These are phyloP conservation scores for Acronicta leporina DNA, from an alignment of 2,888 invertebrate species.

Conservation along the genomic window DNA sequence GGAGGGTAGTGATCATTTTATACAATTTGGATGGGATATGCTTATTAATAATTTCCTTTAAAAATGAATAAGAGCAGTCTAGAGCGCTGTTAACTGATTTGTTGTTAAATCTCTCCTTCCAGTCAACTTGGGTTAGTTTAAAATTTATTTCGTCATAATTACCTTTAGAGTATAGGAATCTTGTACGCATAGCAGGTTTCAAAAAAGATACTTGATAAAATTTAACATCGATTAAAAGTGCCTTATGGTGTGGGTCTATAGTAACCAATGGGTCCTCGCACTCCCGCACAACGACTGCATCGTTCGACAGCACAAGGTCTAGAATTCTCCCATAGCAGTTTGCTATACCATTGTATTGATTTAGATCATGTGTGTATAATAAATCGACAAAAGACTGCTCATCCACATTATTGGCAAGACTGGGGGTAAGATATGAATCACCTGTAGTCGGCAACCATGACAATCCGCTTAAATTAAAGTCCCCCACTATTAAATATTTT, in stretches of 20 bases:
- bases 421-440: no score
- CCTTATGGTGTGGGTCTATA: neutral
- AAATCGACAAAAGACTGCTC: no score
- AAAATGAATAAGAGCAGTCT: neutral
- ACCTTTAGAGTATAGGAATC: neutral
- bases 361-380: no score
- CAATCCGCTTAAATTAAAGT: no score
- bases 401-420: no score
- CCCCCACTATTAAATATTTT: no score
- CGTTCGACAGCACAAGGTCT: no score
- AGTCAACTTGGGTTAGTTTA: no score
- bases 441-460: no score
- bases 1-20: neutral
- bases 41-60: neutral
- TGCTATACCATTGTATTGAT: no score
- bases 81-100: neutral
- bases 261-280: neutral
- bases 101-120: no score
- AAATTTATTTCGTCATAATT: neutral
- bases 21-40: neutral
- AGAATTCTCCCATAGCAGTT: no score
- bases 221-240: neutral
- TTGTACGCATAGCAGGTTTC: neutral
- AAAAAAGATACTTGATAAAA: neutral
- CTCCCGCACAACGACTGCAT: neutral